Percentiles rank a stretch among this genome's conserved stretches.
Evolutionary conservation across 2,888 invertebrate species (phyloP).

Genomic region (Corythucha ciliata): DNA sequence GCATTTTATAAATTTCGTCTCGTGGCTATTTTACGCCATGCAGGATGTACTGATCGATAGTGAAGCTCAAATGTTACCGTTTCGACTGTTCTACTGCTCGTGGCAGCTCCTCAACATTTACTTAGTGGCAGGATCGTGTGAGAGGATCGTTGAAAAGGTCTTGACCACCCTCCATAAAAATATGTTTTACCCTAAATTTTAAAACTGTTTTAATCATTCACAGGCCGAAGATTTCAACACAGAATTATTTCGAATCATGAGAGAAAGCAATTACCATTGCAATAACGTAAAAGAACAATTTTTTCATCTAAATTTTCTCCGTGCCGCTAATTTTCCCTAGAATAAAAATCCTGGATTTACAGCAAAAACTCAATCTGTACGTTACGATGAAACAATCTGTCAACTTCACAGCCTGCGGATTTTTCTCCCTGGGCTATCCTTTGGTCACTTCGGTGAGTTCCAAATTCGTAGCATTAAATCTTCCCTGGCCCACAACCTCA

Average conservation of each 20-base stretch:
- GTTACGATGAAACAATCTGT: slow-evolving; percentile 23
- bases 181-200: too few relatives aligned
- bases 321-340: not conserved
- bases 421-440: slow-evolving; percentile 23
- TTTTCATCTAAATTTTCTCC: not conserved
- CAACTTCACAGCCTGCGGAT: slow-evolving; percentile 22
- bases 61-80: slow-evolving; percentile 8
- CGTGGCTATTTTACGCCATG: slow-evolving; percentile 22
- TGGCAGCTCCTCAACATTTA: slow-evolving; percentile 23
- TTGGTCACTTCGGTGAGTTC: slow-evolving; percentile 22
- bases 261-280: slow-evolving; percentile 24
- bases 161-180: too few relatives aligned
- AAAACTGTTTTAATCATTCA: too few relatives aligned
- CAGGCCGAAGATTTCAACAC: slow-evolving; percentile 25
- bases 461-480: too few relatives aligned
- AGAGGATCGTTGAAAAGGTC: slow-evolving; percentile 17
- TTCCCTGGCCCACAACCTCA: too few relatives aligned
- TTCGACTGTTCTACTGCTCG: slow-evolving; percentile 16
- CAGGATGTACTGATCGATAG: slow-evolving; percentile 14
- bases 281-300: slow-evolving; percentile 18
- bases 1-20: slow-evolving; percentile 23
- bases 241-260: slow-evolving; percentile 24
- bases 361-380: slow-evolving; percentile 20
- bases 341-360: not conserved
- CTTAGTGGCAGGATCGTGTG: slow-evolving; percentile 20